Conservation (phyloP, 1,140 invertebrate species). For the Grapholita molesta region DNA sequence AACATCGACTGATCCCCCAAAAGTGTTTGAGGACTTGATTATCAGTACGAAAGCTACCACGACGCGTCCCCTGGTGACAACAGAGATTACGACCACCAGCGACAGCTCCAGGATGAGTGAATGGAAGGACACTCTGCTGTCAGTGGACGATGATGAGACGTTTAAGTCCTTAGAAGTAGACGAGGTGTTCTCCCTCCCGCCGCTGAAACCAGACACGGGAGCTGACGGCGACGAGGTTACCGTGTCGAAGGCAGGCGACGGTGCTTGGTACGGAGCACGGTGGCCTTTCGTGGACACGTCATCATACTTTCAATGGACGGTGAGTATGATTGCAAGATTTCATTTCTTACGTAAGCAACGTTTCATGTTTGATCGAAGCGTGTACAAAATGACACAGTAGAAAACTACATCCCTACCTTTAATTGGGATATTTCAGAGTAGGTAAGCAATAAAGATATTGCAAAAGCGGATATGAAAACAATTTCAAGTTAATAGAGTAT, state of each 20-base stretch:
- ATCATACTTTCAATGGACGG: constrained; percentile 82
- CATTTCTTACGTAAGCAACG: constrained; percentile 31
- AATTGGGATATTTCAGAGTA: constrained; percentile 14
- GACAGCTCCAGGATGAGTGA: constrained; percentile 50
- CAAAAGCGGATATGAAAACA: constrained; percentile 31
- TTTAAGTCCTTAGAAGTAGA: constrained; percentile 71
- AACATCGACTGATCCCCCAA: constrained; percentile 34
- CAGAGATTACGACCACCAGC: constrained; percentile 41
- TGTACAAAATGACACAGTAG: not conserved
- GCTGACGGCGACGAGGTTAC: constrained; percentile 66
- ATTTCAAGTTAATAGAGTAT: constrained; percentile 19
- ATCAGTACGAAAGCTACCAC: constrained; percentile 60
- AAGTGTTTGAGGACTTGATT: constrained; percentile 55
- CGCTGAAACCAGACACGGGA: constrained; percentile 49
- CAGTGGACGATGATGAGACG: constrained; percentile 69
- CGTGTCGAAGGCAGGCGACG: constrained; percentile 58
- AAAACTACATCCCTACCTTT: not conserved
- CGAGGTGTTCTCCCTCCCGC: constrained; percentile 66
- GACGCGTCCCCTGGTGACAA: constrained; percentile 36
- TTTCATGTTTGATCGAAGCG: constrained; percentile 3
- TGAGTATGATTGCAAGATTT: constrained; percentile 54
- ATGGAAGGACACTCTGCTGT: constrained; percentile 62
- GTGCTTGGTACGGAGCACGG: constrained; percentile 59
- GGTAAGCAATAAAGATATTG: constrained; percentile 32
- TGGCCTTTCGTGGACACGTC: constrained; percentile 83